Base-by-base conservation (phyloP, 2,797 vertebrate species). In the Sternotherus odoratus region DNA sequence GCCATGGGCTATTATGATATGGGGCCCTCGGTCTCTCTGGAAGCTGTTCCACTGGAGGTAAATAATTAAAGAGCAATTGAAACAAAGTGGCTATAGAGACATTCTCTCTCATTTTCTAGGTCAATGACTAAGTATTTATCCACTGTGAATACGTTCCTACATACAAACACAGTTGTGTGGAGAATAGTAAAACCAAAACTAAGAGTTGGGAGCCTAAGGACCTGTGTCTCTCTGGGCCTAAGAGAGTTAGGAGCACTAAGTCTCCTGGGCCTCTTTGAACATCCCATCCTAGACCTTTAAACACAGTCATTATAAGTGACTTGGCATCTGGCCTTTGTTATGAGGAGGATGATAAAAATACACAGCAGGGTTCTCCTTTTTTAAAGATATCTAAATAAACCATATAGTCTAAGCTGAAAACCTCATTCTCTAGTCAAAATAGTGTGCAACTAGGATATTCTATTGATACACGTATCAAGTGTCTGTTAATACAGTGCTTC, bases 251-350 rank as follows among this genome's bases (percentile, higher is more conserved):
- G 15, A 0, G 75, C 46, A 5, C 57, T 56, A 46, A 5, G 12
- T 74, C 84, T 50, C 5, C 0, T 0, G 0, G 39, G 23, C 23
- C 8, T 77, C 50, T 46, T 0, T 12, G 57, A 75, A 69, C 17
- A 60, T 60, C 84, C 28, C 8, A 56, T 3, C 11, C 1, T 81
- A 89, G 9, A 53, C 46, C 24, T 49, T 79, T 17, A 19, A 82
- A 53, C 23, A 11, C 11, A 4, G 89, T 51, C 56, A 43, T 43
- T 23, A 57, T n/a, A 49, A 36, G 16, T 72, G 48, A 13, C 30
- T 39, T n/a, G 36, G 74, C 33, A 39, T 2, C 30, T 0, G 0
- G 66, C 43, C 81, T 78, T 46, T 63, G 51, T 78, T 21, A 69
- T 26, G 72, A 87, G 12, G 85, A 90, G 11, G 17, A 49, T 43